phyloP scores from a whole-genome alignment of 2,113 vertebrate genomes.

The Myotis brandtii region DNA sequence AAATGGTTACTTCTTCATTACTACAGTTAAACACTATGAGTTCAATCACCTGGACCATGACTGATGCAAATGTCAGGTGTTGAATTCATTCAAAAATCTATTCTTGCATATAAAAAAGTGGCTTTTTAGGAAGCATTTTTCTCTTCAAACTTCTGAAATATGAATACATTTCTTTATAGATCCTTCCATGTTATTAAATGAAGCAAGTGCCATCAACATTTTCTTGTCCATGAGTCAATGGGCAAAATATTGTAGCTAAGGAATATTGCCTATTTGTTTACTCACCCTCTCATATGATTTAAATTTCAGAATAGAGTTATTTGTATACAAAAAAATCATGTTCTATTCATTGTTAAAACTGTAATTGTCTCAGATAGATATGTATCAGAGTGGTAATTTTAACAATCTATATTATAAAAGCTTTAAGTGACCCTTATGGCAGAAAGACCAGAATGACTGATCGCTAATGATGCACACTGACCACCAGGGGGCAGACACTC shows the following conservation, averaged over 20 bases:
- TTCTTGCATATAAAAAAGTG: not conserved
- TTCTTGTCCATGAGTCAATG: not conserved
- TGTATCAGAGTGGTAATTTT: constrained; percentile 28
- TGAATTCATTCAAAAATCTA: not conserved
- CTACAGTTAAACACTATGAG: not conserved
- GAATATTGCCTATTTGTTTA: not conserved
- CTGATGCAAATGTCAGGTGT: not conserved
- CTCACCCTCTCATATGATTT: rapidly evolving
- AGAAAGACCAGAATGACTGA: too few species aligned
- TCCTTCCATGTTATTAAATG: not conserved
- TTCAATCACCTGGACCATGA: not conserved
- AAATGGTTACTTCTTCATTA: not conserved
- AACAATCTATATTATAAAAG: not conserved
- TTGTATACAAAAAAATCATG: constrained; percentile 32
- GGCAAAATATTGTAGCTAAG: not conserved
- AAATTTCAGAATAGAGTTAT: not conserved
- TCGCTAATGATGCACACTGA: too few species aligned
- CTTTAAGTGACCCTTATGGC: too few species aligned
- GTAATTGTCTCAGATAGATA: not conserved
- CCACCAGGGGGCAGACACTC: too few species aligned
- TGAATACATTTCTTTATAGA: not conserved
- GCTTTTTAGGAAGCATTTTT: not conserved
- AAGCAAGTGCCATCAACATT: not conserved
- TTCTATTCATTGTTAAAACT: not conserved
- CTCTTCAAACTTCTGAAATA: not conserved